Percentiles rank a stretch among this genome's conserved stretches.
phyloP scores from a whole-genome alignment of 2,888 invertebrate genomes.

The Molorchus minor region DNA sequence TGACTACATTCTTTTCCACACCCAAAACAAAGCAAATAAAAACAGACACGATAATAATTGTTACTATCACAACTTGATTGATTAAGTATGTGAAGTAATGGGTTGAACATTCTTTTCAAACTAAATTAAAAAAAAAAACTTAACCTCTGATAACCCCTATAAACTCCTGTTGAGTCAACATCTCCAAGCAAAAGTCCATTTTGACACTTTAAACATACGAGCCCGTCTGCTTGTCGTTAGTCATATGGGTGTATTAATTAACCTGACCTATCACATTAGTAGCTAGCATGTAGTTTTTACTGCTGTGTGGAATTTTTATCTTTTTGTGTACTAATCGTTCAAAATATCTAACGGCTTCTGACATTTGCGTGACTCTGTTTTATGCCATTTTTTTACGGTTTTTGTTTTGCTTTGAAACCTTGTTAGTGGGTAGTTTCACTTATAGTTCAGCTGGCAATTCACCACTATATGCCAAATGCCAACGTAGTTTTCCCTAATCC shows the following conservation, averaged over 20 bases:
- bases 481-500: too few species aligned
- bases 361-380: too few species aligned
- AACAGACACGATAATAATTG: constrained; percentile 53
- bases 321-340: neutral
- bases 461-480: too few species aligned
- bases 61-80: constrained; percentile 48
- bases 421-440: too few species aligned
- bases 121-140: constrained; percentile 25
- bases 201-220: constrained; percentile 1
- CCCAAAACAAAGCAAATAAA: constrained; percentile 37
- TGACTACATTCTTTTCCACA: constrained; percentile 38
- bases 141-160: constrained; percentile 31
- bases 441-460: too few species aligned
- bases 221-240: neutral
- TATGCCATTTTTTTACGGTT: too few species aligned
- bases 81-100: constrained; percentile 52
- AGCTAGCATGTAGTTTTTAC: too few species aligned
- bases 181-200: constrained; percentile 9
- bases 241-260: constrained; percentile 1
- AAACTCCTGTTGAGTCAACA: constrained; percentile 8
- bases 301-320: neutral
- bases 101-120: constrained; percentile 49
- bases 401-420: too few species aligned
- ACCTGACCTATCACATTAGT: constrained; percentile 11
- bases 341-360: too few species aligned